Base-by-base conservation (phyloP, 2,888 invertebrate genomes). In the Dinocampus coccinellae region DNA sequence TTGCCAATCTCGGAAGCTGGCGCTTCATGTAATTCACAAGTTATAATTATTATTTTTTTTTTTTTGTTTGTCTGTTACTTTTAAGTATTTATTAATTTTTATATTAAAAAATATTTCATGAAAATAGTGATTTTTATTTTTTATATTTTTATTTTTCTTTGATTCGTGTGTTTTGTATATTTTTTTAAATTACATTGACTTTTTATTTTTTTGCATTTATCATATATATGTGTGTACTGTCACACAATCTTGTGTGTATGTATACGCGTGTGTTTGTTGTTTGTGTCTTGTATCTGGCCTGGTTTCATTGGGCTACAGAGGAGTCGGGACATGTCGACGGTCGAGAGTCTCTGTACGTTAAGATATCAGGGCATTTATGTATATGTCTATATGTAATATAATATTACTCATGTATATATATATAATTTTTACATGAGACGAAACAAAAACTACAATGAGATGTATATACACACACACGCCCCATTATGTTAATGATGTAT, bases 241-340 rank as follows among this genome's bases (percentile, higher is more conserved):
- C 13, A 26, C 22, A 55, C 22, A 55, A 55, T 55, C 26, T 55
- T 22, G 3, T 55, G 9, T 20, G 16, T 22, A 13, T 22, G 16
- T 52, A n/a, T n/a, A n/a, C n/a, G n/a, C n/a, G n/a, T n/a, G n/a
- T n/a, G n/a, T n/a, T n/a, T 55, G 22, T 55, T 55, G 26, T 55
- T 11, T 55, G 10, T 24, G 9, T 55, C 53, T 53, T 62, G n/a
- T n/a, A n/a, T 79, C 78, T 82, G 83, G 81, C 82, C 82, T 82
- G 82, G 82, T 82, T 82, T 78, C 81, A 77, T 81, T 81, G 81
- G 79, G 78, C 39, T n/a, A 39, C 4, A 39, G 39, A 39, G n/a
- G 39, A 13, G n/a, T 39, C 39, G 13, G n/a, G n/a, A 39, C 39
- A 39, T 39, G 39, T 39, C 39, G 39, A n/a, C n/a, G n/a, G 39